A percentile compares a stretch with the other conserved stretches of the same genome.
Evolutionary conservation across 2,888 invertebrate genomes (phyloP).

Genomic region (Eupithecia dodoneata): DNA sequence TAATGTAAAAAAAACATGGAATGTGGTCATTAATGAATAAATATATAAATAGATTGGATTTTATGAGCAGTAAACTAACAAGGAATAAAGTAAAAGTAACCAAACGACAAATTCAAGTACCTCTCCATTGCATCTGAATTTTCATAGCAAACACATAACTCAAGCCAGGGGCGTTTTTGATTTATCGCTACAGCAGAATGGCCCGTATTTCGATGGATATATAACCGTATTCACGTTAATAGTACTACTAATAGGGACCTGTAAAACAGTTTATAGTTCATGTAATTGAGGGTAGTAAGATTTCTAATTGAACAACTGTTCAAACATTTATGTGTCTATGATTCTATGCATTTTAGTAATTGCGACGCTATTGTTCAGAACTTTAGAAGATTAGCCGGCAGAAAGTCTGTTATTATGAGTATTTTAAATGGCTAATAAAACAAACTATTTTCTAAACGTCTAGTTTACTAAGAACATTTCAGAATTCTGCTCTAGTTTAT

Average conservation of each 20-base stretch:
- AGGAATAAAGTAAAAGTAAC: neutral
- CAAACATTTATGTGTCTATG: conserved; percentile 30
- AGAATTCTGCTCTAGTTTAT: conserved; percentile 1
- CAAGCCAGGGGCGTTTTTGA: conserved; percentile 47
- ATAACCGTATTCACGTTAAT: conserved; percentile 48
- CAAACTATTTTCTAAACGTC: conserved; percentile 12
- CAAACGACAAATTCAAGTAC: conserved; percentile 12
- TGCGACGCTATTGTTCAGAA: conserved; percentile 28
- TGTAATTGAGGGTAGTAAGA: conserved; percentile 44
- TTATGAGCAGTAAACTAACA: conserved; percentile 4
- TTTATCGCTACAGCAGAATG: conserved; percentile 45
- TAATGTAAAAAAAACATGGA: conserved; percentile 1
- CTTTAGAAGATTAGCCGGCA: conserved; percentile 17
- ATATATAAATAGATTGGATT: neutral
- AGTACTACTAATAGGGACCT: conserved; percentile 48
- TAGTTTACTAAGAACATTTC: conserved; percentile 5
- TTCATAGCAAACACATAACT: conserved; percentile 36
- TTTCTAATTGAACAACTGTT: conserved; percentile 38
- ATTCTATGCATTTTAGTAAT: conserved; percentile 29
- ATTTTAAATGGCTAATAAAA: conserved; percentile 16
- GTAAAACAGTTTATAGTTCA: conserved; percentile 55
- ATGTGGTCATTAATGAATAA: neutral
- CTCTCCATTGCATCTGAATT: conserved; percentile 28
- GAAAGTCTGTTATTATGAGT: conserved; percentile 16
- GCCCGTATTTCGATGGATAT: conserved; percentile 47